phyloP scores from a whole-genome alignment of 1,140 invertebrate species.

The Argopecten irradians region DNA sequence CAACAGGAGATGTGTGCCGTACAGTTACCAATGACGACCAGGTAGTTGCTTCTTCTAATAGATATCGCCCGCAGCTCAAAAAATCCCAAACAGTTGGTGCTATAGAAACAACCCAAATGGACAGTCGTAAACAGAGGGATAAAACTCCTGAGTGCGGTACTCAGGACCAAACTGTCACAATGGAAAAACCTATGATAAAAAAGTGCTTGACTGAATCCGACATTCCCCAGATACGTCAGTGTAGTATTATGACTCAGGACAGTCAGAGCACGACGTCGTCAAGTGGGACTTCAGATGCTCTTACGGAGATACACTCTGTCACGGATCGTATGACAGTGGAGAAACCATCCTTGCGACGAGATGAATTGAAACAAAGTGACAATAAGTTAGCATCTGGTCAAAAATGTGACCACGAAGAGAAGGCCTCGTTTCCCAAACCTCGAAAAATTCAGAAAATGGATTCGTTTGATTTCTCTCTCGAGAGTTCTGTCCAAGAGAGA shows the following conservation, averaged over 20 bases:
- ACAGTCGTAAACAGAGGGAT: constrained; percentile 38
- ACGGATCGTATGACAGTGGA: background rate
- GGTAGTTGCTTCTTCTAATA: background rate
- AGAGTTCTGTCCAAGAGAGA: constrained; percentile 25
- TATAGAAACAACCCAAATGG: constrained; percentile 38
- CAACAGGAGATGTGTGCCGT: constrained; percentile 58
- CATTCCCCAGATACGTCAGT: constrained; percentile 49
- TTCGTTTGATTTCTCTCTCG: constrained; percentile 28
- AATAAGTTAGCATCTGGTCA: background rate
- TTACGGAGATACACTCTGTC: background rate
- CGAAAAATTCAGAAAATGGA: constrained; percentile 41
- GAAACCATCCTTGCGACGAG: background rate
- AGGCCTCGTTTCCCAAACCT: background rate
- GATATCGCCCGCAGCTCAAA: constrained; percentile 30
- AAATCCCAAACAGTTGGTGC: constrained; percentile 49
- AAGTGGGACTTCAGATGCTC: constrained; percentile 34
- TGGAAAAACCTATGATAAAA: constrained; percentile 57
- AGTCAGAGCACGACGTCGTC: constrained; percentile 42
- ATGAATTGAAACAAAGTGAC: background rate
- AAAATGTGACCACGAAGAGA: background rate
- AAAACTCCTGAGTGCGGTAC: constrained; percentile 49
- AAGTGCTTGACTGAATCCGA: constrained; percentile 52
- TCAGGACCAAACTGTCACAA: constrained; percentile 48
- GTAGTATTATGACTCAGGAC: constrained; percentile 43
- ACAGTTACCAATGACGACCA: constrained; percentile 12